phyloP scores from a whole-genome alignment of 2,797 vertebrate genomes.

The Eupleurogrammus muticus region DNA sequence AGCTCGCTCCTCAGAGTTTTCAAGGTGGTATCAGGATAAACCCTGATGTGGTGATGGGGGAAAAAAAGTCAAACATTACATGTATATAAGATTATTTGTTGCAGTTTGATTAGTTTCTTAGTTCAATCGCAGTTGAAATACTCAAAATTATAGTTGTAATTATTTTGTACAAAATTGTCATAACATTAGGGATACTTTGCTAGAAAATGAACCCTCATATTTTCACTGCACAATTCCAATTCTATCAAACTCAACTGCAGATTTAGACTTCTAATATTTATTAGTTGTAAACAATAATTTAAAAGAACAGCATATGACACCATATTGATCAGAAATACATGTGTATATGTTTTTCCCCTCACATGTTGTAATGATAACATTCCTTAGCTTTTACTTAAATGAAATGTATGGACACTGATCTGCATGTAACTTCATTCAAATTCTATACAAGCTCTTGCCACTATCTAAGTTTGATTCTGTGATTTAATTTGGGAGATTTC shows the following conservation, averaged over 20 bases:
- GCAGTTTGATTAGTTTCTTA: background rate
- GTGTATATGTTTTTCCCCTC: too few species aligned
- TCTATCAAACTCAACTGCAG: too few species aligned
- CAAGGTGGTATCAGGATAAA: constrained; percentile 88
- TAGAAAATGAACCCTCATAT: too few species aligned
- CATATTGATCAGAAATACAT: too few species aligned
- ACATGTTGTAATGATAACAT: too few species aligned
- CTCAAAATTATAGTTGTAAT: background rate
- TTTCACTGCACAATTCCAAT: too few species aligned
- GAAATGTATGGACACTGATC: background rate
- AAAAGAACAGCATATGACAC: too few species aligned
- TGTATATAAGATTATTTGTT: background rate
- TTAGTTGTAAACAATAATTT: too few species aligned
- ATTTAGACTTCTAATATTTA: too few species aligned
- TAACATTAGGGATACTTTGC: too few species aligned
- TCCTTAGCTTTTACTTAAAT: too few species aligned
- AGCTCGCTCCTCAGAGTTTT: constrained; percentile 86
- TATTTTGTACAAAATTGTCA: too few species aligned
- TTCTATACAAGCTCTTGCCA: background rate
- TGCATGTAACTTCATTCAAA: background rate
- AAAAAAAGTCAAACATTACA: background rate
- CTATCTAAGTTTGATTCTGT: background rate
- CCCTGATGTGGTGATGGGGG: constrained; percentile 73
- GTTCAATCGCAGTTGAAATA: background rate
- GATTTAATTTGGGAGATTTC: constrained; percentile 37